Base-by-base conservation (phyloP, 2,113 vertebrate species). In the Dunckerocampus dactyliophorus region DNA sequence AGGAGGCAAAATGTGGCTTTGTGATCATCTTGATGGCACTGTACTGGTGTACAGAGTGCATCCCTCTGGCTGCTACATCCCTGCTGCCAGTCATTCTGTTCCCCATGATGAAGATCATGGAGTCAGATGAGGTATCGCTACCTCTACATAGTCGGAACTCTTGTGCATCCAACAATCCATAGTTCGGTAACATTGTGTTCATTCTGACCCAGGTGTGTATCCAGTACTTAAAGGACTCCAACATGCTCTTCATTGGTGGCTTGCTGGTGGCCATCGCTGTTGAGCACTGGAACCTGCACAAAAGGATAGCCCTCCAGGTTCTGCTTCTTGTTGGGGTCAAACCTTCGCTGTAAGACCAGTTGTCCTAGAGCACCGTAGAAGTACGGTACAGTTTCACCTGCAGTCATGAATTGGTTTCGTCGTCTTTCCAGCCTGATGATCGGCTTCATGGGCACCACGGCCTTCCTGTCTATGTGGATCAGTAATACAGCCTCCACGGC, bases 391-490 rank as follows among this genome's bases (percentile, higher is more conserved):
- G 13, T 14, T 43, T 43, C 39, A 14, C 11, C 21, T 8, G 17
- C 6, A 15, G 12, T 21, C 20, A 14, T 21, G 12, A 20, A 42
- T 56, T 8, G 19, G 19, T 56, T 56, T 37, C 10, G 10, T 15
- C 12, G 21, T n/a, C 17, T 42, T 56, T 20, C 57, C 46, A 99
- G 96, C 2, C 84, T 99, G 20, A 87, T 99, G 84, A 81, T 96
- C 63, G 96, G 96, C 5, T 98, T 99, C 90, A 99, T 99, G 96
- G 0, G 47, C 0, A 92, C 95, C 69, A 95, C 96, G 0, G 86
- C 95, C 19, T 95, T 98, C 88, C 89, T 98, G 67, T 98, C 96
- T 1, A 98, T 98, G 96, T 98, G 96, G 96, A 96, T 98, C 84
- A 98, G 94, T 86, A 98, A 99, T 80, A 95, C 95, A 0, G 96